phyloP scores from a whole-genome alignment of 2,888 invertebrate species.

The Mayetiola destructor region DNA sequence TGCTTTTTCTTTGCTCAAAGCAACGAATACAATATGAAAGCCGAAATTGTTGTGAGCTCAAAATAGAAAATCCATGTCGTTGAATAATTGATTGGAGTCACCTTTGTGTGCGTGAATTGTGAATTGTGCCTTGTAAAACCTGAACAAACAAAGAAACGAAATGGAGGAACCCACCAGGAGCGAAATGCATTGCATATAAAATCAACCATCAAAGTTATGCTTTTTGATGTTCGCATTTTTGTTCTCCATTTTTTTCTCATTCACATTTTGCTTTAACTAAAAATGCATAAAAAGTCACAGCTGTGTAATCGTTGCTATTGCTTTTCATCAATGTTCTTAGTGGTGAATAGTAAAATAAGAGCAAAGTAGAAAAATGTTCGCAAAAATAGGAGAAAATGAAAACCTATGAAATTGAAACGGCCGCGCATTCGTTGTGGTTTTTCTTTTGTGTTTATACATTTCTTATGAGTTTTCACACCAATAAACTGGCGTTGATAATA shows the following conservation, averaged over 20 bases:
- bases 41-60: too few relatives aligned
- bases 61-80: conserved; percentile 9
- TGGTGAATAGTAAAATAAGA: conserved; percentile 2
- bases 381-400: background rate
- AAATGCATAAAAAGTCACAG: background rate
- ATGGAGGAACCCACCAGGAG: background rate
- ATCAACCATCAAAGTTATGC: conserved; percentile 11
- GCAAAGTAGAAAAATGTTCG: background rate
- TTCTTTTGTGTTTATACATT: conserved; percentile 3
- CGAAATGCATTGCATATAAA: background rate
- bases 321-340: background rate
- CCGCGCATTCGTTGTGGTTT: background rate
- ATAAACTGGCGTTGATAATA: conserved; percentile 2
- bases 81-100: conserved; percentile 12
- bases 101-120: conserved; percentile 8
- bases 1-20: too few relatives aligned
- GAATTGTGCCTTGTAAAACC: background rate
- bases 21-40: too few relatives aligned
- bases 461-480: conserved; percentile 13
- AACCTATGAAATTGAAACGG: background rate
- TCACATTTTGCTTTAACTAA: conserved; percentile 5
- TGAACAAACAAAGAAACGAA: background rate
- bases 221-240: too few relatives aligned
- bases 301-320: conserved; percentile 8
- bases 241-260: too few relatives aligned